Conservation (phyloP, 2,888 invertebrate genomes). For the Terebella lapidaria region DNA sequence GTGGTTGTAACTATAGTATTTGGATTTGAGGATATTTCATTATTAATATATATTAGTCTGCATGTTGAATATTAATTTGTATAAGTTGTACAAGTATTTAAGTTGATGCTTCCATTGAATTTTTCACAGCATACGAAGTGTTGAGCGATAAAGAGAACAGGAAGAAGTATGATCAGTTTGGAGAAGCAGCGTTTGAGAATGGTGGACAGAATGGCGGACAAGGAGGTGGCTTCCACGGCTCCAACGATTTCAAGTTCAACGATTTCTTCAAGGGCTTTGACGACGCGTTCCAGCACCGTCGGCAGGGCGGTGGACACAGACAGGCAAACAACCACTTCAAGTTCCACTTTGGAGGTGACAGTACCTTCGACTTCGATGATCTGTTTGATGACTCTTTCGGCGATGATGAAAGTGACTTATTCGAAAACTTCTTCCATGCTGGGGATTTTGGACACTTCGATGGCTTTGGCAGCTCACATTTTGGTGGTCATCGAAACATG, state of each 20-base stretch:
- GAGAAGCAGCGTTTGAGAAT: conserved; percentile 37
- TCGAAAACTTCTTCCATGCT: no score
- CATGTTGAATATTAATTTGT: not conserved
- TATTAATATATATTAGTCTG: not conserved
- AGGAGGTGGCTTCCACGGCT: conserved; percentile 10
- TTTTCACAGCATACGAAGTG: conserved; percentile 54
- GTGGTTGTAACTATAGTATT: not conserved
- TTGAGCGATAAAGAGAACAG: conserved; percentile 53
- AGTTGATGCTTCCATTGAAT: not conserved
- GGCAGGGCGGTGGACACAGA: no score
- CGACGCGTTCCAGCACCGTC: conserved; percentile 19
- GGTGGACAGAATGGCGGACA: conserved; percentile 24
- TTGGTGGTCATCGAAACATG: not conserved
- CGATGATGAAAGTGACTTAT: no score
- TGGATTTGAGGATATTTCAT: not conserved
- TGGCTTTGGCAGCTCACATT: not conserved
- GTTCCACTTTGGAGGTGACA: not conserved
- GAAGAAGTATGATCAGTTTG: conserved; percentile 53
- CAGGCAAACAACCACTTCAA: not conserved
- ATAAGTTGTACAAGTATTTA: not conserved
- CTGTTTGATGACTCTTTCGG: not conserved
- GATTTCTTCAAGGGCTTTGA: conserved; percentile 43
- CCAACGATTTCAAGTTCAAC: conserved; percentile 48
- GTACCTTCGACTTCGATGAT: not conserved
- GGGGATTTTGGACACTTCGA: no score